Evolutionary conservation across 2,888 invertebrate species (phyloP), one percentile per base, ranked within the genome.

Genomic region (Amiota mariae): DNA sequence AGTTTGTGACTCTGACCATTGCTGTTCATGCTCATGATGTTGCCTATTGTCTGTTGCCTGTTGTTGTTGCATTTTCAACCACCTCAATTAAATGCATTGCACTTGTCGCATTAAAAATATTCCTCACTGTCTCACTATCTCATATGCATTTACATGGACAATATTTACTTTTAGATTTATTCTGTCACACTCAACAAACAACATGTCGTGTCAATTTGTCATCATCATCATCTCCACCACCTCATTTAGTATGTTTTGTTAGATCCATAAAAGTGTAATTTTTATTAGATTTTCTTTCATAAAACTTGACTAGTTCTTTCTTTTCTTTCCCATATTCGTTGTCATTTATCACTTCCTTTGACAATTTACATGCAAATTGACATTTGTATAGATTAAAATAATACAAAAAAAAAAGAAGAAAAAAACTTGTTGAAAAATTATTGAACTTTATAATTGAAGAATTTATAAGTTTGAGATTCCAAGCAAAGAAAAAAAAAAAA

Each of bases 301-400:
- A 72, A 72, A 72, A 72, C 72, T 77, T 63, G 24, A 24, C 2
- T 24, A 24, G 24, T 24, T 24, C 24, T 24, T 24, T 24, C 3
- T 3, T 24, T 24, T 24, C 75, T 71, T 68, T 73, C 76, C 64
- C 9, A 15, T 63, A 1, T 13, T 56, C 18, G 63, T 79, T 77
- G 76, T 76, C 85, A 81, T 85, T 86, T 72, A 81, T 86, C 85
- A 83, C 85, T 84, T 84, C 84, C 84, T 84, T 74, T 77, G 82
- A 82, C 81, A 85, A 86, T 84, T 86, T 83, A 77, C 85, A 86
- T 85, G 85, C 86, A 85, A 86, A 85, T 86, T 77, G 74, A 75
- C 73, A 71, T 73, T 18, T 77, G 64, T 70, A 67, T 70, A 46
- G 8, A 36, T 6, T 36, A 36, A 36, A 36, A 36, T 36, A 36